These are phyloP conservation scores for Stegostoma tigrinum DNA, from an alignment of 2,113 vertebrate species.

Conservation along the genomic window DNA sequence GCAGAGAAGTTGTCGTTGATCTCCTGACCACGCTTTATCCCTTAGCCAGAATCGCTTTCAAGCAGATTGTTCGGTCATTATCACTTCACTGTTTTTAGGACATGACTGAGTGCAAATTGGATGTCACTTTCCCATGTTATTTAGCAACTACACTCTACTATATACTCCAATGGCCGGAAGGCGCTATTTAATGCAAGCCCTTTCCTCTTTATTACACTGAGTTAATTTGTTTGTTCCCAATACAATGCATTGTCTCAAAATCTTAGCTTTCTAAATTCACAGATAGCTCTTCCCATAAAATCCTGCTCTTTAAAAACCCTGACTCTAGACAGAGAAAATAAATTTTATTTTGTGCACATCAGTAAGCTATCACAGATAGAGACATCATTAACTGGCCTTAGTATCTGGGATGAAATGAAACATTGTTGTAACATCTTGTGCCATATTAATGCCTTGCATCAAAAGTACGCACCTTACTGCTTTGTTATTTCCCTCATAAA, in stretches of 20 bases:
- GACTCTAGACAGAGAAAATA: neutral
- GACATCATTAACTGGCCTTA: neutral
- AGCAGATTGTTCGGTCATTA: too few relatives aligned
- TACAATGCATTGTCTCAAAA: neutral
- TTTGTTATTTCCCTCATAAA: neutral
- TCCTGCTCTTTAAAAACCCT: neutral
- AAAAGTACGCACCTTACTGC: neutral
- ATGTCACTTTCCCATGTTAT: neutral
- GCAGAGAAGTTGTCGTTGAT: too few relatives aligned
- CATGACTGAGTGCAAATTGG: too few relatives aligned
- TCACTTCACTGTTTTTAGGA: too few relatives aligned
- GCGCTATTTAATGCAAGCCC: too few relatives aligned
- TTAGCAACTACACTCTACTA: neutral
- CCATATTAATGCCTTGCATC: neutral
- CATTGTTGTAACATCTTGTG: neutral
- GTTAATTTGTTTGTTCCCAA: neutral
- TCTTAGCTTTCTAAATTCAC: neutral
- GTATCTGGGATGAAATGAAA: neutral
- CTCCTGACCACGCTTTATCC: too few relatives aligned
- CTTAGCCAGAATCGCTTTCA: too few relatives aligned
- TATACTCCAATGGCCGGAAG: too few relatives aligned
- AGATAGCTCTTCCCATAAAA: neutral
- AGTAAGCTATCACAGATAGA: neutral
- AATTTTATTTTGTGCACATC: conserved; percentile 1
- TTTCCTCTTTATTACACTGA: neutral